These are phyloP conservation scores for Sitta europaea DNA, from an alignment of 2,113 vertebrate genomes.

Conservation along the genomic window DNA sequence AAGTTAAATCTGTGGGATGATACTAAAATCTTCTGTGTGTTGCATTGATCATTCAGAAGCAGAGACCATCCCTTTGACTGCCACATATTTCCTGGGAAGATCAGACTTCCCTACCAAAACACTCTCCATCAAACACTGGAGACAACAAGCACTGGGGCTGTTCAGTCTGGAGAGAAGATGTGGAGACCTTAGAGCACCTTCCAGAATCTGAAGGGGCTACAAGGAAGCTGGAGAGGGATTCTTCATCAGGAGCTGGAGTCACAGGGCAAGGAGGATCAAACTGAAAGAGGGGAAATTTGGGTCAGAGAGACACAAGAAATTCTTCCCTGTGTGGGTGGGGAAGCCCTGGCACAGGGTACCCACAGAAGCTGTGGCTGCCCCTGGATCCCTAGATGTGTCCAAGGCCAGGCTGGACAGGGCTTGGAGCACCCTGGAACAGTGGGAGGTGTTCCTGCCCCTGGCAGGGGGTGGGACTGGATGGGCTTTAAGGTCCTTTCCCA, in stretches of 20 bases:
- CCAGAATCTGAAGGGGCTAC: not conserved
- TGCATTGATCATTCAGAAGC: not conserved
- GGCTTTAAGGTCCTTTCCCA: accelerated
- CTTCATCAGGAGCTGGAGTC: not conserved
- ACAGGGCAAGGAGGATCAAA: not conserved
- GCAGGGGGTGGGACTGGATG: accelerated
- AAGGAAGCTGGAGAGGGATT: not conserved
- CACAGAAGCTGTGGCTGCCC: not conserved
- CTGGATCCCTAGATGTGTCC: not conserved
- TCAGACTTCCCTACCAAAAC: not conserved
- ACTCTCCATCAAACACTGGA: not conserved
- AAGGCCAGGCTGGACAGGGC: accelerated
- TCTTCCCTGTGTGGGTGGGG: accelerated
- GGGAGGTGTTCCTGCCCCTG: not conserved
- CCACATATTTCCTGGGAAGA: not conserved
- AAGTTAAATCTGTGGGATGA: not conserved
- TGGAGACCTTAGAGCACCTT: not conserved
- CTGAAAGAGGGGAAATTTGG: not conserved
- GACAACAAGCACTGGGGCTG: not conserved
- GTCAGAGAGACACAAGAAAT: not conserved
- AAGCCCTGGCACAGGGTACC: not conserved
- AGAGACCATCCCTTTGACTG: not conserved
- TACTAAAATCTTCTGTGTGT: not conserved
- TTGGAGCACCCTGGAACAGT: accelerated
- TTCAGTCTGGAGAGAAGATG: not conserved